Evolutionary conservation across 2,113 vertebrate genomes (phyloP).

Genomic region (Gymnobelideus leadbeateri): DNA sequence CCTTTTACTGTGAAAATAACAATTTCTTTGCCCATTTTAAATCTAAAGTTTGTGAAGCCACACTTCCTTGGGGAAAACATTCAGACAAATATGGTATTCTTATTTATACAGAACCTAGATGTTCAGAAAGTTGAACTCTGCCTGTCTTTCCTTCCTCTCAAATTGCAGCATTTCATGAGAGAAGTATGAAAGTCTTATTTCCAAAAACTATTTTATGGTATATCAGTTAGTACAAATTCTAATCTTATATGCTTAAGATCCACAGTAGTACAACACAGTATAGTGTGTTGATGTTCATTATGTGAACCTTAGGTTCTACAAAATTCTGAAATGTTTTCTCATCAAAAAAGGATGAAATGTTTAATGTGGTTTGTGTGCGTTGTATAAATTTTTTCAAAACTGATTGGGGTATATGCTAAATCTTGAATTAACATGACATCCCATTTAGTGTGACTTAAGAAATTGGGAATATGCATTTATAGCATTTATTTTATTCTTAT

Average conservation of each 20-base stretch:
- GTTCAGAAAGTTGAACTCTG: background rate
- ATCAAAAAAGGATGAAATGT: constrained; percentile 40
- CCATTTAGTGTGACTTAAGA: background rate
- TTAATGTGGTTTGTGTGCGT: constrained; percentile 8
- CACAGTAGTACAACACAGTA: background rate
- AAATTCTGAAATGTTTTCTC: constrained; percentile 33
- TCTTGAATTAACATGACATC: background rate
- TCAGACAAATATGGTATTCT: constrained; percentile 11
- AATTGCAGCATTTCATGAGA: constrained; percentile 21
- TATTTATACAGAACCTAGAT: constrained; percentile 4
- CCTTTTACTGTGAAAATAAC: background rate
- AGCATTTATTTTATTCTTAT: constrained; percentile 40
- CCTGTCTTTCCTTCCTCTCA: background rate
- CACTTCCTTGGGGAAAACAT: background rate
- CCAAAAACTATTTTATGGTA: background rate
- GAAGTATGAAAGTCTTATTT: background rate
- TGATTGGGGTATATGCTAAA: background rate
- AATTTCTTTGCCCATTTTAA: constrained; percentile 15
- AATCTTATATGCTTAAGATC: background rate
- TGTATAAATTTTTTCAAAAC: constrained; percentile 13
- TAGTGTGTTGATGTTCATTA: background rate
- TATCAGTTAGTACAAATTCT: background rate
- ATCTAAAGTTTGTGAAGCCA: background rate
- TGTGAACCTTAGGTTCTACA: constrained; percentile 9
- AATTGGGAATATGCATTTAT: background rate